Conservation (phyloP, 92 coral and sea anemone genomes). For the Phenganax marumi region DNA sequence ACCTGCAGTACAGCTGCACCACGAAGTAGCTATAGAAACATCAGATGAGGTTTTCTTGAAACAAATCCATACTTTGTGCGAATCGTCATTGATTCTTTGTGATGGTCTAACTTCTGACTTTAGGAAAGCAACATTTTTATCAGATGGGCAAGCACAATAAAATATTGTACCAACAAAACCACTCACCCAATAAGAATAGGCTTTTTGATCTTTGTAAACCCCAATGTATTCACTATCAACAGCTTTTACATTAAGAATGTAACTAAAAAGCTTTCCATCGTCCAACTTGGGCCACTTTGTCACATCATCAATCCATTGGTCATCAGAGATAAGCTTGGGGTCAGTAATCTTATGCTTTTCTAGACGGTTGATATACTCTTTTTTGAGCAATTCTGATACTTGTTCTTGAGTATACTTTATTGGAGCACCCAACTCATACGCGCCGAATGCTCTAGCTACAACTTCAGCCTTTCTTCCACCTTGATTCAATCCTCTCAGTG, state of each 20-base stretch:
- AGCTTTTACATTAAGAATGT: constrained; percentile 30
- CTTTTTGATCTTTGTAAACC: too few species aligned
- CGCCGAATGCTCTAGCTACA: constrained; percentile 55
- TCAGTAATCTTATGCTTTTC: constrained; percentile 34
- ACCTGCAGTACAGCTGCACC: constrained; percentile 73
- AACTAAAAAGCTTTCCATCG: constrained; percentile 45
- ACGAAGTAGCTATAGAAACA: constrained; percentile 56
- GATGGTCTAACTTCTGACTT: constrained; percentile 57
- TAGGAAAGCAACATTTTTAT: constrained; percentile 35
- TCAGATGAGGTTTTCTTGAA: constrained; percentile 43
- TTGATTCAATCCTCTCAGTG: constrained; percentile 51
- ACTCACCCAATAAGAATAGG: too few species aligned
- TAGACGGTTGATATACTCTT: constrained; percentile 42
- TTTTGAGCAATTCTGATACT: constrained; percentile 39
- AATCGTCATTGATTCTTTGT: constrained; percentile 57
- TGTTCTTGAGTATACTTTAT: constrained; percentile 45
- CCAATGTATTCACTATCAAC: constrained; percentile 29
- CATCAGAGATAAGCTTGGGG: constrained; percentile 23
- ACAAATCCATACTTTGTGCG: constrained; percentile 63
- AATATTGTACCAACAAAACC: too few species aligned
- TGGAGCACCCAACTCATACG: constrained; percentile 52
- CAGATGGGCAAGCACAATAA: constrained; percentile 5
- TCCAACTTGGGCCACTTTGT: constrained; percentile 51
- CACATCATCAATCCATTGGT: constrained; percentile 36
- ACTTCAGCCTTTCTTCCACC: constrained; percentile 52